Evolutionary conservation across 2,888 invertebrate genomes (phyloP).

Genomic region (Xestia sexstrigata): DNA sequence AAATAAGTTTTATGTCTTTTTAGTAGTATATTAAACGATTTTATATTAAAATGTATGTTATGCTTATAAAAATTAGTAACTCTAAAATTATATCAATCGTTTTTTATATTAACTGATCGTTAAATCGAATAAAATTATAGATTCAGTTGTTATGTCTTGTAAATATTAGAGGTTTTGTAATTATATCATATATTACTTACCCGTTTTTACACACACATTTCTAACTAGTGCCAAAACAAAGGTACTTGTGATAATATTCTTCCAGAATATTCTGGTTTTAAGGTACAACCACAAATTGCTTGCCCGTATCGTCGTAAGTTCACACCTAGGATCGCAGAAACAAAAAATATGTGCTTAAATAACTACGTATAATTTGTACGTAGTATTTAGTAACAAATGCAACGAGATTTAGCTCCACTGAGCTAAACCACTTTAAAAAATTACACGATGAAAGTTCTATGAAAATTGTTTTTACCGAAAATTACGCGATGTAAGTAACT

Average conservation of each 20-base stretch:
- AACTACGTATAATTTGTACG: no score
- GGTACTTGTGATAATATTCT: conserved; percentile 5
- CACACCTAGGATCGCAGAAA: conserved; percentile 24
- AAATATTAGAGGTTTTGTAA: no score
- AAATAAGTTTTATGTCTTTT: no score
- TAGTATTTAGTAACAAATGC: neutral
- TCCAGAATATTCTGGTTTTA: conserved; percentile 29
- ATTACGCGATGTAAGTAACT: neutral
- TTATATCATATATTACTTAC: no score
- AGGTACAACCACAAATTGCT: conserved; percentile 35
- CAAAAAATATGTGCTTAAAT: conserved; percentile 12
- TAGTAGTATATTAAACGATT: no score
- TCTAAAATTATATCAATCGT: no score
- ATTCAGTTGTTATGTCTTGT: no score
- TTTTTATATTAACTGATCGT: no score
- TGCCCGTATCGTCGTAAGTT: conserved; percentile 35
- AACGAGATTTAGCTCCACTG: neutral
- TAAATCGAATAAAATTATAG: no score
- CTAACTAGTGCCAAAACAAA: neutral
- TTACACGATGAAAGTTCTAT: neutral
- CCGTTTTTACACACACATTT: neutral
- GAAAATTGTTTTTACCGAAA: neutral
- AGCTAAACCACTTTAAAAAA: no score
- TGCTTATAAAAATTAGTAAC: no score
- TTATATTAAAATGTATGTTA: no score